Conservation (phyloP, 2,797 vertebrate species). For the Sebastes elongatus region DNA sequence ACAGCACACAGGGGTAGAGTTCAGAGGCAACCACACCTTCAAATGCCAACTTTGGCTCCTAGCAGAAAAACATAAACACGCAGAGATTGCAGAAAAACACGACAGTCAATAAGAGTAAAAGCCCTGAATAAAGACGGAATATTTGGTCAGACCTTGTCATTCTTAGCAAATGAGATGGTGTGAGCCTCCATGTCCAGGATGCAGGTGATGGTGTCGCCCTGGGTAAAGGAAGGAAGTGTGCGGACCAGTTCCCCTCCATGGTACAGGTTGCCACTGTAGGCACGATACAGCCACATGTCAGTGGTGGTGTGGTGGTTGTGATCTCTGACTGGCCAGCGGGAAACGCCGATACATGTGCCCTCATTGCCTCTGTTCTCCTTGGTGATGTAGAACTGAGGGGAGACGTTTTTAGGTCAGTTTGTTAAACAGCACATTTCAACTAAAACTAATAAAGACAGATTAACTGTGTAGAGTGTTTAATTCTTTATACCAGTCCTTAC, state of each 20-base stretch:
- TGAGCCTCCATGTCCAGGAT: conserved; percentile 88
- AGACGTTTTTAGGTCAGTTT: not conserved
- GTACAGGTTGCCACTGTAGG: conserved; percentile 87
- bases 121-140: not conserved
- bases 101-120: not conserved
- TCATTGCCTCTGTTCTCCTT: conserved; percentile 88
- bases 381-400: conserved; percentile 81
- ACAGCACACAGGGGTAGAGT: conserved; percentile 86
- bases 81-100: not conserved
- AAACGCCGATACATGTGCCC: conserved; percentile 85
- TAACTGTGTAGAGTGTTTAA: not conserved
- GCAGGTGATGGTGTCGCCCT: conserved; percentile 87
- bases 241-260: conserved; percentile 85
- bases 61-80: conserved; percentile 12
- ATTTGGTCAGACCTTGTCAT: conserved; percentile 80
- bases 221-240: conserved; percentile 84
- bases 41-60: conserved; percentile 88
- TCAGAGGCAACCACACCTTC: conserved; percentile 85
- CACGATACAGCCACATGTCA: conserved; percentile 89
- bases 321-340: conserved; percentile 86
- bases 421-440: not conserved
- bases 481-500: conserved; percentile 44
- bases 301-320: conserved; percentile 88
- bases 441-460: not conserved
- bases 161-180: conserved; percentile 87